A percentile compares a stretch with the other conserved stretches of the same genome.
phyloP scores from a whole-genome alignment of 2,797 vertebrate genomes.

The Hafferia zeledoni region DNA sequence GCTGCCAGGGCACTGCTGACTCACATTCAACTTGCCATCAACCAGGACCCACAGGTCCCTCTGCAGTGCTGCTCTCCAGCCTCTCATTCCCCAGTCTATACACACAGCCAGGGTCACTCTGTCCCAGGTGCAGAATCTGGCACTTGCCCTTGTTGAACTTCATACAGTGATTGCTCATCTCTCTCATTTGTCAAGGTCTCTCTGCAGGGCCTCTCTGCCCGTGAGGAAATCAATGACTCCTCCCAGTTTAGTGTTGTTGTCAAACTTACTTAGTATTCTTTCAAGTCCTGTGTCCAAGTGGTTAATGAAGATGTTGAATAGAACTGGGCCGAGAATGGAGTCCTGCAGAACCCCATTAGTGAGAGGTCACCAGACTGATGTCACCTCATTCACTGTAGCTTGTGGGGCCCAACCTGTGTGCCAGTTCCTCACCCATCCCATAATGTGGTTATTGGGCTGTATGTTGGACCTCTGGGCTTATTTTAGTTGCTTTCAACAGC shows the following conservation, averaged over 20 bases:
- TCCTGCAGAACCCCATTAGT: not conserved
- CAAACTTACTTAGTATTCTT: not conserved
- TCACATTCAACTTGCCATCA: fast-evolving
- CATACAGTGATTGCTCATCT: not conserved
- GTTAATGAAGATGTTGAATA: not conserved
- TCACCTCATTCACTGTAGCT: not conserved
- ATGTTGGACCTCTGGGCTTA: not conserved
- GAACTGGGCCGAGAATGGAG: not conserved
- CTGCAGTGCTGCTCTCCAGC: fast-evolving
- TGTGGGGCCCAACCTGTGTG: not conserved
- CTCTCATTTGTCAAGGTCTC: not conserved
- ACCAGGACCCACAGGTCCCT: not conserved
- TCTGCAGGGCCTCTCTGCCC: not conserved
- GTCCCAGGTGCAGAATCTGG: not conserved
- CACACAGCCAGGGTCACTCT: not conserved
- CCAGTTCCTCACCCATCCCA: not conserved
- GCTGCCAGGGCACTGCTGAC: not conserved
- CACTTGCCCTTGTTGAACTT: not conserved
- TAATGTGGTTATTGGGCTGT: not conserved
- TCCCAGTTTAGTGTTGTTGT: not conserved
- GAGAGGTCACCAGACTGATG: not conserved
- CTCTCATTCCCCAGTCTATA: not conserved
- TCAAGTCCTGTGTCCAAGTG: not conserved
- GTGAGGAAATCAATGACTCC: not conserved
- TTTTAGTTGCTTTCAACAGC: not conserved